Percentiles rank a stretch among this genome's conserved stretches.
Evolutionary conservation across 64 coral and sea anemone species (phyloP).

Genomic region (Pocillopora verrucosa): DNA sequence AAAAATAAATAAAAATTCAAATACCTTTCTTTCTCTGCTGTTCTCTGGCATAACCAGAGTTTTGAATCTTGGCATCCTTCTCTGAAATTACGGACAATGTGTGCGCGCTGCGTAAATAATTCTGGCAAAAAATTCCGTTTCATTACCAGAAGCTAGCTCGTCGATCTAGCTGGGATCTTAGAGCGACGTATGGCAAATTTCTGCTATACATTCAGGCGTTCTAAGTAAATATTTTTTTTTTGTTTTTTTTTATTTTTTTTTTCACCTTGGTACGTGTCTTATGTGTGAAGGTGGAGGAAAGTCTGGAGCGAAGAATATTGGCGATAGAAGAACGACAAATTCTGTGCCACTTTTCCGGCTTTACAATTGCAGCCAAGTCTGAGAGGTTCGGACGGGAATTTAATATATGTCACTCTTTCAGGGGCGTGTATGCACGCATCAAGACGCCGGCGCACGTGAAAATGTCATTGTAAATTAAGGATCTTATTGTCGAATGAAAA

Average conservation of each 20-base stretch:
- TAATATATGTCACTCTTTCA: not conserved
- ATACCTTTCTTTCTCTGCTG: slow-evolving; percentile 1
- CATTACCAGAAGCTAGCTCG: not conserved
- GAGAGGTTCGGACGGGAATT: not conserved
- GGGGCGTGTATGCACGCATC: not conserved
- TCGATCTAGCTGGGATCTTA: slow-evolving; percentile 16
- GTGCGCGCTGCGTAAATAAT: not conserved
- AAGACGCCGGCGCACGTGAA: slow-evolving; percentile 11
- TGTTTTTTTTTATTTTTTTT: too few relatives aligned
- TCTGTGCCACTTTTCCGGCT: not conserved
- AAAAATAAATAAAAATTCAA: not conserved
- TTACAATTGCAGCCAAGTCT: not conserved
- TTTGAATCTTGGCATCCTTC: not conserved
- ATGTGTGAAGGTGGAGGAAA: slow-evolving; percentile 31
- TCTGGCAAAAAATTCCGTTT: not conserved
- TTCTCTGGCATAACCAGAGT: not conserved
- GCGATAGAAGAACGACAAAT: slow-evolving; percentile 29
- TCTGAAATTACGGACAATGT: not conserved
- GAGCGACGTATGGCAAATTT: not conserved
- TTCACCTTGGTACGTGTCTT: not conserved
- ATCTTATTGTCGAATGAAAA: slow-evolving; percentile 38
- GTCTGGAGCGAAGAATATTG: slow-evolving; percentile 43
- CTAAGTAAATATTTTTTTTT: not conserved
- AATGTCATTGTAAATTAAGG: slow-evolving; percentile 35
- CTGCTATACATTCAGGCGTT: not conserved